Percentiles rank a stretch among this genome's conserved stretches.
Conservation (phyloP, 2,888 invertebrate species). For the Gastracanthus pulcherrimus region DNA sequence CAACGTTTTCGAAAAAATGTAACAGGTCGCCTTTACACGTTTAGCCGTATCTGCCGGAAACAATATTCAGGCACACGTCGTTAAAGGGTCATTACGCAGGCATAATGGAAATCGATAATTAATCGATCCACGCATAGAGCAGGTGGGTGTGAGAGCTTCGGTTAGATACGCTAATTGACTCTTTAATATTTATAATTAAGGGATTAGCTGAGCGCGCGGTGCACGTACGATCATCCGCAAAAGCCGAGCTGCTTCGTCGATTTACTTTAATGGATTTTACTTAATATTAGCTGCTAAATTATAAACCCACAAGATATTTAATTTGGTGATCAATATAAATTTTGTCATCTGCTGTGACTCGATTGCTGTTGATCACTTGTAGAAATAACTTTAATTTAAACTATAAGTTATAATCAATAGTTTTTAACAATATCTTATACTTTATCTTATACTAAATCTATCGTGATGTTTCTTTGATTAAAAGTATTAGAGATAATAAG, state of each 20-base stretch:
- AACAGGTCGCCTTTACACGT: background rate
- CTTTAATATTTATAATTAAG: slow-evolving; percentile 69
- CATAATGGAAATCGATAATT: slow-evolving; percentile 70
- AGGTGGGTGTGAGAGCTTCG: slow-evolving; percentile 57
- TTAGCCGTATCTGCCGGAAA: slow-evolving; percentile 3
- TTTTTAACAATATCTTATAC: too few relatives aligned
- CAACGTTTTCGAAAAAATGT: background rate
- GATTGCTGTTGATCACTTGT: background rate
- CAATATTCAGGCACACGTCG: slow-evolving; percentile 59
- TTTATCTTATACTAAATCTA: too few relatives aligned
- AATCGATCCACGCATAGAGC: slow-evolving; percentile 62
- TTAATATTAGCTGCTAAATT: background rate
- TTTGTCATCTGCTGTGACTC: too few relatives aligned
- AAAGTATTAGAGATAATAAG: too few relatives aligned
- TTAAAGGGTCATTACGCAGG: slow-evolving; percentile 68
- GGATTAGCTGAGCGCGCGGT: slow-evolving; percentile 44
- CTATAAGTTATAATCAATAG: too few relatives aligned
- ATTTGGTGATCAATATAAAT: too few relatives aligned
- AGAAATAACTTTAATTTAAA: background rate
- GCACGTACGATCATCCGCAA: slow-evolving; percentile 7
- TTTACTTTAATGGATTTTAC: slow-evolving; percentile 22
- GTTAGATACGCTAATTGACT: slow-evolving; percentile 65
- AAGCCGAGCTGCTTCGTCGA: slow-evolving; percentile 4
- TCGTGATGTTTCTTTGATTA: background rate
- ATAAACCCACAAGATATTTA: background rate